Conservation (phyloP, 2,888 invertebrate species). For the Hedychridium roseum region DNA sequence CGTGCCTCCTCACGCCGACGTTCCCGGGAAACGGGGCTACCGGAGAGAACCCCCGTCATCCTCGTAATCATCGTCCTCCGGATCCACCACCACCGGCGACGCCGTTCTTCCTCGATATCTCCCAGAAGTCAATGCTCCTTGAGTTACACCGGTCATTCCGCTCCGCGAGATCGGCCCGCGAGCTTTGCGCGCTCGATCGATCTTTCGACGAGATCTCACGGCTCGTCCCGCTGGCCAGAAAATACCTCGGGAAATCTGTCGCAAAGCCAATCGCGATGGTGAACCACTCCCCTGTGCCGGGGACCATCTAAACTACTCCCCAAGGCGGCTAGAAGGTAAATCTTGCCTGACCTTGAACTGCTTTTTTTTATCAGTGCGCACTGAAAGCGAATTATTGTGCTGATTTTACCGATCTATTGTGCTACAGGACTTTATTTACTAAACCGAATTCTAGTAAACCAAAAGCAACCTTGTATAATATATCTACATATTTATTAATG, state of each 20-base stretch:
- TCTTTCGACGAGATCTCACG: constrained; percentile 10
- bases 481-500: too few species aligned
- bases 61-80: constrained; percentile 14
- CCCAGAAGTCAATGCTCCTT: constrained; percentile 26
- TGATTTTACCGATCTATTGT: too few species aligned
- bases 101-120: constrained; percentile 16
- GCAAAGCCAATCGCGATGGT: constrained; percentile 19
- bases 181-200: constrained; percentile 29
- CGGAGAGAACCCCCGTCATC: constrained; percentile 31
- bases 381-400: too few species aligned
- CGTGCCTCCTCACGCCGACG: constrained; percentile 7
- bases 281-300: constrained; percentile 15
- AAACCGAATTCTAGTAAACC: too few species aligned
- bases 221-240: constrained; percentile 2
- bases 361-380: too few species aligned
- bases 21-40: constrained; percentile 38
- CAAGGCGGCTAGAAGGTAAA: too few species aligned
- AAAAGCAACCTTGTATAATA: too few species aligned
- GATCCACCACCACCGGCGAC: constrained; percentile 11
- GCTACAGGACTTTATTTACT: too few species aligned
- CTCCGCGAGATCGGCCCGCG: constrained; percentile 35
- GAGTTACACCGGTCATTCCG: constrained; percentile 39
- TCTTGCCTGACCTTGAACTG: too few species aligned
- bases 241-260: too few species aligned
- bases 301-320: too few species aligned